Evolutionary conservation across 2,113 vertebrate genomes (phyloP).

Genomic region (Philantomba maxwellii): DNA sequence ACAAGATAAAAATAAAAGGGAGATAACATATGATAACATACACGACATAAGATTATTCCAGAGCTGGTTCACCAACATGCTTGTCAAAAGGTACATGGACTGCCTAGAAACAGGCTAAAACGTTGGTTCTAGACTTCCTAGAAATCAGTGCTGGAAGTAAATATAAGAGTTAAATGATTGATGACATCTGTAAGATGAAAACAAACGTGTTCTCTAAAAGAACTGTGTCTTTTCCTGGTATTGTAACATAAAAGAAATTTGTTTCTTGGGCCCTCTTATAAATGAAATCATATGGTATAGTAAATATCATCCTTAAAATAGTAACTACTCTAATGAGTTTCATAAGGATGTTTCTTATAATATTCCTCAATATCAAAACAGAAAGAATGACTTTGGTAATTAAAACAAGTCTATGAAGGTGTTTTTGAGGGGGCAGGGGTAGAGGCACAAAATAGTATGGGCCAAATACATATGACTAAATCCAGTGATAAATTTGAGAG

Average conservation of each 20-base stretch:
- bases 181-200: neutral
- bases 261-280: neutral
- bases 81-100: neutral
- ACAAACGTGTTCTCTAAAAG: neutral
- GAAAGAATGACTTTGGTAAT: neutral
- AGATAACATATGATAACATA: neutral
- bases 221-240: neutral
- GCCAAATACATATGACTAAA: neutral
- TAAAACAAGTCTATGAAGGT: neutral
- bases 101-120: neutral
- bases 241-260: neutral
- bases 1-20: slow-evolving; percentile 1
- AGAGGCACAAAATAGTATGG: neutral
- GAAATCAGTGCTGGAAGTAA: neutral
- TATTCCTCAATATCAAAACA: neutral
- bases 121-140: neutral
- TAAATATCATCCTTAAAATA: neutral
- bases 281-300: neutral
- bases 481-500: neutral
- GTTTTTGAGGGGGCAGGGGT: neutral
- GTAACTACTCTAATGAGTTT: neutral
- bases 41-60: neutral
- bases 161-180: neutral
- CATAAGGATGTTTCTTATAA: neutral
- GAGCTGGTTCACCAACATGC: neutral